Conservation (phyloP, 2,113 vertebrate species). For the Prochilodus magdalenae region DNA sequence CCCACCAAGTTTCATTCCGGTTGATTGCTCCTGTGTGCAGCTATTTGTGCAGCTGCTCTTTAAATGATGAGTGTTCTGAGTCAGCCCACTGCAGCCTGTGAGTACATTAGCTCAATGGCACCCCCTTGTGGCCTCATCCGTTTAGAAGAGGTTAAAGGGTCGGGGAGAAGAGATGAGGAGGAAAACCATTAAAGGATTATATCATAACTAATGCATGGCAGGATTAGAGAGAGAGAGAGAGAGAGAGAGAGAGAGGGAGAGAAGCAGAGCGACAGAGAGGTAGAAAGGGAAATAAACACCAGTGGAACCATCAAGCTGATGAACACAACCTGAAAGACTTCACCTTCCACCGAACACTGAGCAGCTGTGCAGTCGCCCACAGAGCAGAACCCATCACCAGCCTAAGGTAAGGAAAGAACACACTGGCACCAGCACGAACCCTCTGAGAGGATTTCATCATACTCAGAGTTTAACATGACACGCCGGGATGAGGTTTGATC, state of each 20-base stretch:
- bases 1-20: too few relatives aligned
- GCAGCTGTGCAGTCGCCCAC: too few relatives aligned
- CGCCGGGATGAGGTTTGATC: too few relatives aligned
- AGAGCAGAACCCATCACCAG: neutral
- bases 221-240: slow-evolving; percentile 66
- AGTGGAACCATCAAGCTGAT: neutral
- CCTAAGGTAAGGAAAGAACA: neutral
- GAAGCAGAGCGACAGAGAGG: neutral
- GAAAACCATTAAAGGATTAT: slow-evolving; percentile 80
- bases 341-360: neutral
- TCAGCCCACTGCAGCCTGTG: too few relatives aligned
- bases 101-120: too few relatives aligned
- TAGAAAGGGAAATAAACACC: neutral
- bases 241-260: slow-evolving; percentile 52
- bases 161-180: slow-evolving; percentile 64
- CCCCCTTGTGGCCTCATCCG: slow-evolving; percentile 18
- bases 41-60: too few relatives aligned
- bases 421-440: neutral
- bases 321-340: neutral
- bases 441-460: too few relatives aligned
- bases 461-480: too few relatives aligned
- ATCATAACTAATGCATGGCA: slow-evolving; percentile 66
- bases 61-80: too few relatives aligned
- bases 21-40: too few relatives aligned
- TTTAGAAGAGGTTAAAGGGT: slow-evolving; percentile 60